Evolutionary conservation across 2,888 invertebrate genomes (phyloP).

Genomic region (Nematopogon swammerdamellus): DNA sequence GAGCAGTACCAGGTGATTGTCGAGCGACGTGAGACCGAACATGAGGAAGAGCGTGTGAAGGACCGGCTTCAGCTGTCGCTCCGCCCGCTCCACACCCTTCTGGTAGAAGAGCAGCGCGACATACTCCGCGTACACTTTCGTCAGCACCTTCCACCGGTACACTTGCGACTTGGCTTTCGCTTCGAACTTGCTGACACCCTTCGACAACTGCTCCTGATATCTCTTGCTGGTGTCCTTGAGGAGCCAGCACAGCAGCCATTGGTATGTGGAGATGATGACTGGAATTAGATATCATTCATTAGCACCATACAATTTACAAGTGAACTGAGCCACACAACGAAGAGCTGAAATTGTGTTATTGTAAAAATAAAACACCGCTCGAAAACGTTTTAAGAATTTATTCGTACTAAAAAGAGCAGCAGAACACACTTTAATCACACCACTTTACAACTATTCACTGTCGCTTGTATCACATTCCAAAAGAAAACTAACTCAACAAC

Average conservation of each 20-base stretch:
- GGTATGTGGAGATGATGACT: conserved; percentile 71
- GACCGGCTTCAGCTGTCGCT: conserved; percentile 35
- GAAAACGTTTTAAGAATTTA: too few species aligned
- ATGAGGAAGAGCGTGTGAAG: conserved; percentile 41
- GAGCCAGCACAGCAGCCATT: conserved; percentile 82
- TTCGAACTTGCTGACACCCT: conserved; percentile 66
- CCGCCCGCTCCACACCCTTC: conserved; percentile 36
- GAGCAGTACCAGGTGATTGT: conserved; percentile 68
- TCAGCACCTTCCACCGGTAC: conserved; percentile 70
- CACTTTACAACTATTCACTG: too few species aligned
- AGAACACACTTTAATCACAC: too few species aligned
- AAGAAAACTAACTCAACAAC: too few species aligned
- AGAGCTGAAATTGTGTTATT: too few species aligned
- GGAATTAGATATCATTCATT: conserved; percentile 28
- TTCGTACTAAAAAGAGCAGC: too few species aligned
- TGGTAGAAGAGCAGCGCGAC: conserved; percentile 54
- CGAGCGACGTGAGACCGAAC: conserved; percentile 50
- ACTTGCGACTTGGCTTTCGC: conserved; percentile 82
- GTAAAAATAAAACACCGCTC: too few species aligned
- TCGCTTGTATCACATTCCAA: too few species aligned
- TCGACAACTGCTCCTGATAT: conserved; percentile 50
- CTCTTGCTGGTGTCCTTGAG: conserved; percentile 65
- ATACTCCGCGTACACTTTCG: conserved; percentile 76
- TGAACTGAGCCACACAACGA: too few species aligned
- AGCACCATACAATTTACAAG: too few species aligned